Base-by-base conservation (phyloP, 1,140 invertebrate species). In the Sesamia nonagrioides region DNA sequence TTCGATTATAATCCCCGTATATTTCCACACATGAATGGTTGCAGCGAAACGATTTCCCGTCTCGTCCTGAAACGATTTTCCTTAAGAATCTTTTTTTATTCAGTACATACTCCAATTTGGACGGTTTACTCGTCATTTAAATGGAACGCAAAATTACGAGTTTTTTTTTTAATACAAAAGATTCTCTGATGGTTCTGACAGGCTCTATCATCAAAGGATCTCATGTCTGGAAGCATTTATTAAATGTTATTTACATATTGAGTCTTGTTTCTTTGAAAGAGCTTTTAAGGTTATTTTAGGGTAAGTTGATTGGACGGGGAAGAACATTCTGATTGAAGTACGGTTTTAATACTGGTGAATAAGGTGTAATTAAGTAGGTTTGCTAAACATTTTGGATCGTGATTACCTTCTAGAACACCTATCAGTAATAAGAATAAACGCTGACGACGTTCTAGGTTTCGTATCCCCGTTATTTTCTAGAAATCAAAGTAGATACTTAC, bases 31-130 rank as follows among this genome's bases (percentile, higher is more conserved):
- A 17, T 77, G 74, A 77, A 77, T 77, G 74, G 50, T 77, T 77
- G 74, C 74, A 66, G 48, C 35, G 17, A 77, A 77, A 77, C 74
- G 61, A 77, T 77, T 77, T 77, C 48, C 74, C 61, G 48, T 48
- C 73, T 48, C 35, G 48, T 68, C 35, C 27, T 66, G 33, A 54
- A 68, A 77, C 33, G 21, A 60, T 37, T 77, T 77, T 48, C 74
- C 60, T 68, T 66, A 77, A 54, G 60, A 56, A 50, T 69, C 42
- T 77, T 77, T 73, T 76, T 76, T 76, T 52, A 48, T 11, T 18
- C 48, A 37, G 60, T 40, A 76, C 60, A 54, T 66, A 54, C 37
- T 68, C 37, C 74, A 77, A 77, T 68, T 68, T 35, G 48, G 45
- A 52, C 9, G 48, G 45, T 66, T 77, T 77, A 68, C 27, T 37